Conservation (phyloP, 2,113 vertebrate species). For the Pampusana beccarii region DNA sequence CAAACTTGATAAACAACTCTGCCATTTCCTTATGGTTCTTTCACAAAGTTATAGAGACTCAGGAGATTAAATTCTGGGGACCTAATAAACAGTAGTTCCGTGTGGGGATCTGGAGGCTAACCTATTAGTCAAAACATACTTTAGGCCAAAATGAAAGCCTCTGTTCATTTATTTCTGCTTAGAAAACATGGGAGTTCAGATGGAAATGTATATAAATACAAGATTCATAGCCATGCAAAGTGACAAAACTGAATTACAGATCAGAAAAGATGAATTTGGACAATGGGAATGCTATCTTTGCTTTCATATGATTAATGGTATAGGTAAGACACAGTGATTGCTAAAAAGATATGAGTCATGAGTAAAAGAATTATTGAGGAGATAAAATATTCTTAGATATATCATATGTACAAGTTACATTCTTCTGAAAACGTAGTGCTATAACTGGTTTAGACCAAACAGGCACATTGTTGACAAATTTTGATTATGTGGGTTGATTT, state of each 20-base stretch:
- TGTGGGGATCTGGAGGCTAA: conserved; percentile 41
- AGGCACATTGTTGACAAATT: not conserved
- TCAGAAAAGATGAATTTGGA: conserved; percentile 65
- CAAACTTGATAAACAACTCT: conserved; percentile 62
- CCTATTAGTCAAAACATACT: conserved; percentile 82
- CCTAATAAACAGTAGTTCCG: conserved; percentile 58
- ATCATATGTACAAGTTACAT: not conserved
- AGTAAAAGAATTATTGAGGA: conserved; percentile 47
- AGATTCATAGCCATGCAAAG: conserved; percentile 40
- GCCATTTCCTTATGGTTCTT: conserved; percentile 45
- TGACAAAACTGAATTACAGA: conserved; percentile 63
- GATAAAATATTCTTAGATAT: conserved; percentile 20
- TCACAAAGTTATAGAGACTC: conserved; percentile 23
- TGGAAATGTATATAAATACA: conserved; percentile 33
- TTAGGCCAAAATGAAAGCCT: conserved; percentile 74
- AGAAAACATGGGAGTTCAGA: conserved; percentile 47
- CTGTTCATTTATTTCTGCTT: conserved; percentile 83
- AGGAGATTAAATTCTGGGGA: conserved; percentile 47
- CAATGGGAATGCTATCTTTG: conserved; percentile 20
- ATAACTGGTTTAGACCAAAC: conserved; percentile 11
- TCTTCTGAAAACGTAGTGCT: conserved; percentile 18
- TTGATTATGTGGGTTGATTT: not conserved
- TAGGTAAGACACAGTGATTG: conserved; percentile 34
- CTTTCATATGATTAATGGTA: conserved; percentile 47
- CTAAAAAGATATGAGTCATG: conserved; percentile 9